A percentile compares a stretch with the other conserved stretches of the same genome.
Conservation (phyloP, 2,888 invertebrate species). For the Plagodis dolabraria region DNA sequence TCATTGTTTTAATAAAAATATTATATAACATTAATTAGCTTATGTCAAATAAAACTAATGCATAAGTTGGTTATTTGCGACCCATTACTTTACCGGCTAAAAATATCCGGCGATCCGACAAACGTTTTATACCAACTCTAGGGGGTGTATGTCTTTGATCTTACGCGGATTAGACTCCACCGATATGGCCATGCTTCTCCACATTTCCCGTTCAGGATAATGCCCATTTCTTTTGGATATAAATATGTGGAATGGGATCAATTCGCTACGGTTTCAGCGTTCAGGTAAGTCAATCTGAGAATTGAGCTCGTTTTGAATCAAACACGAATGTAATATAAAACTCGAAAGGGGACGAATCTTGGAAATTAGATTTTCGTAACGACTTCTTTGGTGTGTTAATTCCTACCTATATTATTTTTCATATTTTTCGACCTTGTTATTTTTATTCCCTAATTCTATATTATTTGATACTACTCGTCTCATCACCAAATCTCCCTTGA, state of each 20-base stretch:
- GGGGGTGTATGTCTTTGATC: slow-evolving; percentile 28
- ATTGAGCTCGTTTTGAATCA: slow-evolving; percentile 8
- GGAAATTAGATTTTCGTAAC: neutral
- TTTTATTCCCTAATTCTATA: no score
- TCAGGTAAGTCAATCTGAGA: slow-evolving; percentile 12
- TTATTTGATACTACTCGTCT: no score
- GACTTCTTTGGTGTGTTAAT: neutral
- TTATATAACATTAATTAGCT: no score
- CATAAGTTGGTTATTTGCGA: no score
- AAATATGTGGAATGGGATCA: slow-evolving; percentile 23
- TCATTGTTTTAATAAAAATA: no score
- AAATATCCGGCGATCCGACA: slow-evolving; percentile 4
- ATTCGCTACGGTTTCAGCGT: slow-evolving; percentile 8
- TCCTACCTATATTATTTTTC: neutral
- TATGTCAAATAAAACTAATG: no score
- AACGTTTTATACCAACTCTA: neutral
- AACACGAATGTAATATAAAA: neutral
- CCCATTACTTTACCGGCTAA: neutral
- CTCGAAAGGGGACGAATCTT: neutral
- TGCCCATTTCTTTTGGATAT: slow-evolving; percentile 21
- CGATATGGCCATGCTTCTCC: slow-evolving; percentile 21
- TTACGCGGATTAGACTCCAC: slow-evolving; percentile 27
- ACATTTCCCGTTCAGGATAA: slow-evolving; percentile 21
- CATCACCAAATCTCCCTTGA: no score
- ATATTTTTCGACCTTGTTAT: no score